Percentiles rank a stretch among this genome's conserved stretches.
Evolutionary conservation across 1,140 invertebrate species (phyloP).

Genomic region (Maconellicoccus hirsutus): DNA sequence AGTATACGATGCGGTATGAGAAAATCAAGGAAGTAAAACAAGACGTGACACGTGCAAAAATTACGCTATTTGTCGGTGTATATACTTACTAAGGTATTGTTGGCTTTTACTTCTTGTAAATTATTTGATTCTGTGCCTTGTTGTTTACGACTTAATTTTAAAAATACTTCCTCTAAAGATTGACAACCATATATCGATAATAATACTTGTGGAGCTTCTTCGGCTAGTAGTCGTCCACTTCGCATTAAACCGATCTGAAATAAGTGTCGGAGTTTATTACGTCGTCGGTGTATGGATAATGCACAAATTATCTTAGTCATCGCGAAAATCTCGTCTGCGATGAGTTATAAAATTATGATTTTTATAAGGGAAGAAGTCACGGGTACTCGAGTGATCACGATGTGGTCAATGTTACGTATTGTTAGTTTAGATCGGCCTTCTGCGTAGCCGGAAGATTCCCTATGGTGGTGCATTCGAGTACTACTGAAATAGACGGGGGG

Average conservation of each 20-base stretch:
- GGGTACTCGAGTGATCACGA: not conserved
- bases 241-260: slow-evolving; percentile 86
- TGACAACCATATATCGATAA: slow-evolving; percentile 69
- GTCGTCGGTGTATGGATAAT: not conserved
- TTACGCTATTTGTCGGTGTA: too few species aligned
- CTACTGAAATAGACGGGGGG: too few species aligned
- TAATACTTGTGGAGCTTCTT: slow-evolving; percentile 76
- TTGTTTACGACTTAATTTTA: slow-evolving; percentile 62
- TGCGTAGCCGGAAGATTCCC: too few species aligned
- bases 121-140: slow-evolving; percentile 28
- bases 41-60: too few species aligned
- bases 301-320: too few species aligned
- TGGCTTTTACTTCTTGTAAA: slow-evolving; percentile 48
- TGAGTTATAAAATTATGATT: too few species aligned
- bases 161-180: slow-evolving; percentile 84
- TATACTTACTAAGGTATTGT: slow-evolving; percentile 53
- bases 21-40: too few species aligned
- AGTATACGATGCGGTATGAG: too few species aligned
- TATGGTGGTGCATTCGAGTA: too few species aligned
- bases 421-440: not conserved
- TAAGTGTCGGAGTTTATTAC: not conserved
- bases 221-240: slow-evolving; percentile 76
- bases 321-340: too few species aligned
- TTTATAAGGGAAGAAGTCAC: too few species aligned
- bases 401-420: not conserved